These are phyloP conservation scores for Eulacestoma nigropectus DNA, from an alignment of 2,113 vertebrate species.

Conservation along the genomic window DNA sequence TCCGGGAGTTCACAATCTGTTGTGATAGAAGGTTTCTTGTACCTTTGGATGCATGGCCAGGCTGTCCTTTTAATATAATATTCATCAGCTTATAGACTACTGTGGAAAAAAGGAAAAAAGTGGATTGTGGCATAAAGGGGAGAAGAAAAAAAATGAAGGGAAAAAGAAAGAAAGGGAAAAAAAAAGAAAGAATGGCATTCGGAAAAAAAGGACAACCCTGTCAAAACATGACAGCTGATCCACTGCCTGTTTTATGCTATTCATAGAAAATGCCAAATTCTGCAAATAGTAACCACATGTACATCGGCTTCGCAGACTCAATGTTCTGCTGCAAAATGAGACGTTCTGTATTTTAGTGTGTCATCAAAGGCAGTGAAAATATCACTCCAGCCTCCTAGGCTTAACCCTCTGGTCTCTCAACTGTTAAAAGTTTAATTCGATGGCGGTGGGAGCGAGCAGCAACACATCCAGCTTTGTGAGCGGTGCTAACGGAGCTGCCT, in stretches of 20 bases:
- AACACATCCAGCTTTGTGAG: conserved; percentile 11
- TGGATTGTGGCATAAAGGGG: conserved; percentile 12
- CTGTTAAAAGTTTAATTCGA: conserved; percentile 56
- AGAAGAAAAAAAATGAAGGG: not conserved
- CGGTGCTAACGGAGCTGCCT: conserved; percentile 13
- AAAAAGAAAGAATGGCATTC: conserved; percentile 62
- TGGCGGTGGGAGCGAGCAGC: conserved; percentile 15
- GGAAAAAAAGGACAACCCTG: conserved; percentile 75
- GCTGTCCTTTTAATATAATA: conserved; percentile 19
- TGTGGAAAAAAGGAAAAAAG: not conserved
- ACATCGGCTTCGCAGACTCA: conserved; percentile 64
- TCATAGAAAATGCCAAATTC: conserved; percentile 80
- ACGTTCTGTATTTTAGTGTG: conserved; percentile 71
- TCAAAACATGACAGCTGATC: conserved; percentile 75
- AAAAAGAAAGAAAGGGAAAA: not conserved
- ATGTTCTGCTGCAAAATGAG: conserved; percentile 69
- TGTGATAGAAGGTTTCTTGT: not conserved
- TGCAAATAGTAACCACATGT: conserved; percentile 77
- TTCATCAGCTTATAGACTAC: conserved; percentile 22
- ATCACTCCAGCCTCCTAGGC: conserved; percentile 65
- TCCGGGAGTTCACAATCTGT: not conserved
- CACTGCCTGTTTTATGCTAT: conserved; percentile 73
- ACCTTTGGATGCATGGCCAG: not conserved
- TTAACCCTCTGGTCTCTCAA: conserved; percentile 64
- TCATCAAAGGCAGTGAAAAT: conserved; percentile 73